Percentiles rank a stretch among this genome's conserved stretches.
These are phyloP conservation scores for Dichetophora obliterata DNA, from an alignment of 2,888 invertebrate genomes.

Conservation along the genomic window DNA sequence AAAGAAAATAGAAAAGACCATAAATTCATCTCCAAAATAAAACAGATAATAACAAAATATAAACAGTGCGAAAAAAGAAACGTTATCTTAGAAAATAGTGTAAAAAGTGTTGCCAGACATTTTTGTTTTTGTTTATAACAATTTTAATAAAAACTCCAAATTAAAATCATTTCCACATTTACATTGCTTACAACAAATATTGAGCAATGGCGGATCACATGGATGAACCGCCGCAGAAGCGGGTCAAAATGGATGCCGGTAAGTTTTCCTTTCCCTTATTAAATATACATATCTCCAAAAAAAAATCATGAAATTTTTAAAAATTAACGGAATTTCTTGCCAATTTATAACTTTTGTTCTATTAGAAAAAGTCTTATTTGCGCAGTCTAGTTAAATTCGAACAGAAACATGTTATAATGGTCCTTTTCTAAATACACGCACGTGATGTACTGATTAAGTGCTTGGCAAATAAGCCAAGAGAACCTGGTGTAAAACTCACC, in stretches of 20 bases:
- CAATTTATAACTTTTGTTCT: no score
- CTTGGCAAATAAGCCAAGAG: no score
- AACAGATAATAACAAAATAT: slow-evolving; percentile 24
- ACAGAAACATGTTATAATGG: no score
- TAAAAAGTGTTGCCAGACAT: slow-evolving; percentile 27
- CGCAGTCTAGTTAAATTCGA: no score
- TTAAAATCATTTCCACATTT: slow-evolving; percentile 29
- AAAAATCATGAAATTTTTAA: no score
- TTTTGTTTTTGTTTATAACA: slow-evolving; percentile 9
- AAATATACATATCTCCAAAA: no score
- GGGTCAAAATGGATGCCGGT: slow-evolving; percentile 82
- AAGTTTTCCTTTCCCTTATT: slow-evolving; percentile 43
- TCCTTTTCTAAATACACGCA: no score
- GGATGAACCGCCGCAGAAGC: slow-evolving; percentile 96
- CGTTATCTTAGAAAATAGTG: slow-evolving; percentile 29
- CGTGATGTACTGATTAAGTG: no score
- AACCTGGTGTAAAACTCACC: no score
- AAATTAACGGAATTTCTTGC: no score
- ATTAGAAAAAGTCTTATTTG: no score
- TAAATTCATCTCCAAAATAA: slow-evolving; percentile 16
- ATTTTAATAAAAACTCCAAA: slow-evolving; percentile 16
- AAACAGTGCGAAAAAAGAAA: slow-evolving; percentile 28
- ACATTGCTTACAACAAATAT: slow-evolving; percentile 39
- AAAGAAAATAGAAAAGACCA: slow-evolving; percentile 30
- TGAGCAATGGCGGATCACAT: slow-evolving; percentile 92